These are phyloP conservation scores for Erythrolamprus reginae DNA, from an alignment of 2,113 vertebrate genomes.

Conservation along the genomic window DNA sequence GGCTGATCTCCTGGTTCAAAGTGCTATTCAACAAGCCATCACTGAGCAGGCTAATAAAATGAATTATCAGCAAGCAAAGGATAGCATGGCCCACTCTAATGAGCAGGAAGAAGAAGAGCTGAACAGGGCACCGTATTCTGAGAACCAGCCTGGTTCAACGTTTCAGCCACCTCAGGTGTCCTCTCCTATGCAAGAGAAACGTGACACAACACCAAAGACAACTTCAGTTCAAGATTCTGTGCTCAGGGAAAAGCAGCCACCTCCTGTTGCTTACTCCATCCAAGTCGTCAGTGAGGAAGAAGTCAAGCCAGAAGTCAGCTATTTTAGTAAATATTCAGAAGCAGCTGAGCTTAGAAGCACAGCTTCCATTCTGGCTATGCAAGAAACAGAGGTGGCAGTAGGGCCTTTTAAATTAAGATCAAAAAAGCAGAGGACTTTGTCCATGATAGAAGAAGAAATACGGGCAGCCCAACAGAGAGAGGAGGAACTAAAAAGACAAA, in stretches of 20 bases:
- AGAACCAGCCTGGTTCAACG: slow-evolving; percentile 49
- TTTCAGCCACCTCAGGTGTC: slow-evolving; percentile 77
- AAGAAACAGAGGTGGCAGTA: slow-evolving; percentile 78
- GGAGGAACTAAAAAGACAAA: slow-evolving; percentile 90
- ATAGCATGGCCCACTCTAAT: slow-evolving; percentile 33
- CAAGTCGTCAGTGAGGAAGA: slow-evolving; percentile 77
- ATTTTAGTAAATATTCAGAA: slow-evolving; percentile 95
- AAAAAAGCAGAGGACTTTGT: slow-evolving; percentile 91
- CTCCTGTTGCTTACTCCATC: slow-evolving; percentile 35
- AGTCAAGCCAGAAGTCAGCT: slow-evolving; percentile 82
- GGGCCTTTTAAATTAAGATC: slow-evolving; percentile 94
- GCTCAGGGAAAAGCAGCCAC: slow-evolving; percentile 64
- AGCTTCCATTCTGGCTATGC: slow-evolving; percentile 75
- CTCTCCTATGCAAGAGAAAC: slow-evolving; percentile 74
- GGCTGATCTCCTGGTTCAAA: slow-evolving; percentile 86
- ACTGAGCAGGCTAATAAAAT: slow-evolving; percentile 73
- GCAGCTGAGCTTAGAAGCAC: slow-evolving; percentile 93
- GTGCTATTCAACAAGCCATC: slow-evolving; percentile 89
- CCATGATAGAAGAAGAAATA: slow-evolving; percentile 99
- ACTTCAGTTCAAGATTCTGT: slow-evolving; percentile 55
- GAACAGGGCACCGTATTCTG: slow-evolving; percentile 19
- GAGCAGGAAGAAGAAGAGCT: slow-evolving; percentile 22
- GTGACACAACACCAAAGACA: slow-evolving; percentile 72
- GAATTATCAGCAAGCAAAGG: slow-evolving; percentile 25
- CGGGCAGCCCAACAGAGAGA: slow-evolving; percentile 95